phyloP scores from a whole-genome alignment of 2,797 vertebrate species.

The Pelodytes ibericus region DNA sequence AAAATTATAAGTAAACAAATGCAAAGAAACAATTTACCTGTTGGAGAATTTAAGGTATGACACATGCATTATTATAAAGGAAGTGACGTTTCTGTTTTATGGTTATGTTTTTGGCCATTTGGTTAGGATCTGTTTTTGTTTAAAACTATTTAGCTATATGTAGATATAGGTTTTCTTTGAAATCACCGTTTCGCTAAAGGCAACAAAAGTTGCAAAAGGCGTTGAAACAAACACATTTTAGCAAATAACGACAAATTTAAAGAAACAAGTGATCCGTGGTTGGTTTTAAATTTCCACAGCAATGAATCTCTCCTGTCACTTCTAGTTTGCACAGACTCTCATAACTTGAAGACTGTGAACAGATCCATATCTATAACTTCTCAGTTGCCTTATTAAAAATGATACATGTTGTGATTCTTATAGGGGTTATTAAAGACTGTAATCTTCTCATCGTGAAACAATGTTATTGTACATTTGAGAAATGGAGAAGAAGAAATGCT shows the following conservation, averaged over 20 bases:
- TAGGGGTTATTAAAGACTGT: background rate
- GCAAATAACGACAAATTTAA: background rate
- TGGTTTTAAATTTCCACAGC: conserved; percentile 17
- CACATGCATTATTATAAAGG: background rate
- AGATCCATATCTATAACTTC: no score
- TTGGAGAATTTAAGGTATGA: no score
- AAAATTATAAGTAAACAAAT: no score
- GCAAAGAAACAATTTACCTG: background rate
- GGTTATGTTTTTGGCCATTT: background rate
- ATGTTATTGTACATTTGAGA: background rate
- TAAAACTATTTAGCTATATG: background rate
- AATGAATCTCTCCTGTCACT: conserved; percentile 20
- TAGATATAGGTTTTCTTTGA: background rate
- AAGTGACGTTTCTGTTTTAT: background rate
- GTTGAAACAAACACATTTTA: background rate
- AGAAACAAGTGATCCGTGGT: background rate
- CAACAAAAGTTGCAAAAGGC: background rate
- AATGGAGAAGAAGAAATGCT: no score
- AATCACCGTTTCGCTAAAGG: background rate
- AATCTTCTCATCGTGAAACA: background rate
- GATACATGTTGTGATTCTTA: background rate
- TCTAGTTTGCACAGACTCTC: no score
- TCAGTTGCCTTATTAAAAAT: background rate
- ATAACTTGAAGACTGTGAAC: background rate
- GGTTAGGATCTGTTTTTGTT: background rate